These are phyloP conservation scores for Scartelaos histophorus DNA, from an alignment of 2,113 vertebrate species.

Conservation along the genomic window DNA sequence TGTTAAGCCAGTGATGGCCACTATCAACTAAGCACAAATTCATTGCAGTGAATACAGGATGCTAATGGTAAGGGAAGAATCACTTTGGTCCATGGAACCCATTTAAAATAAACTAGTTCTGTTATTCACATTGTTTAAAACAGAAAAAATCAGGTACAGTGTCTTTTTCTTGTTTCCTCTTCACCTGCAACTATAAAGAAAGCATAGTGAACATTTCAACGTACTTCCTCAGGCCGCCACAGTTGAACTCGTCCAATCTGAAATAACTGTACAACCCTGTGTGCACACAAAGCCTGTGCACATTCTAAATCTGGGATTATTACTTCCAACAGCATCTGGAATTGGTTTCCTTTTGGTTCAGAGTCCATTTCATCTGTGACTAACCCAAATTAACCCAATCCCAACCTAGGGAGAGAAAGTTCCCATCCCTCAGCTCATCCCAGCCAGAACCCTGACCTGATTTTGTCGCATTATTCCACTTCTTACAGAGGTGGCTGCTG, in stretches of 20 bases:
- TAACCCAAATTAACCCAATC: constrained; percentile 60
- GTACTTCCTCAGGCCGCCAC: background rate
- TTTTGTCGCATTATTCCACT: constrained; percentile 35
- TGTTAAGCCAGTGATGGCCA: too few relatives aligned
- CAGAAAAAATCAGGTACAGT: too few relatives aligned
- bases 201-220: constrained; percentile 7
- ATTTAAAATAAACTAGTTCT: too few relatives aligned
- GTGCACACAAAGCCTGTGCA: constrained; percentile 23
- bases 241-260: background rate
- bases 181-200: background rate
- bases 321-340: constrained; percentile 31
- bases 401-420: constrained; percentile 25
- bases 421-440: constrained; percentile 20
- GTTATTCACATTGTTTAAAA: too few relatives aligned
- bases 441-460: constrained; percentile 30
- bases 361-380: constrained; percentile 43
- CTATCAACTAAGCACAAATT: too few relatives aligned
- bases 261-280: constrained; percentile 14
- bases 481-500: constrained; percentile 22
- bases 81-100: too few relatives aligned
- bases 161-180: background rate
- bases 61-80: too few relatives aligned
- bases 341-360: constrained; percentile 52
- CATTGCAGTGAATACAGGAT: too few relatives aligned
- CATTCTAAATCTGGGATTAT: constrained; percentile 50